Conservation (phyloP, 1,140 invertebrate species). For the Polypedilum pembai region DNA sequence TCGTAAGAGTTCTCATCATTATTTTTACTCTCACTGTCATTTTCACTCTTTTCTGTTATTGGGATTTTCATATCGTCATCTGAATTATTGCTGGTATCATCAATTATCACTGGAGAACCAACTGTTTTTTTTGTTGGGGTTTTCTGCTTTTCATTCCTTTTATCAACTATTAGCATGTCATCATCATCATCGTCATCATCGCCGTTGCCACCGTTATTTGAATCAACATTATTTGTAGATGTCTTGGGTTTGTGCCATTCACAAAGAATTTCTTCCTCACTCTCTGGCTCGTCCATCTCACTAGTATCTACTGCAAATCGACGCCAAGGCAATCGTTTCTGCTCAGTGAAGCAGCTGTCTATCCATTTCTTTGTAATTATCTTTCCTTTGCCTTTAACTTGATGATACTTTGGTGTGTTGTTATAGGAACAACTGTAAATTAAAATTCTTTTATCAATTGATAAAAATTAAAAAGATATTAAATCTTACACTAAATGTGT, state of each 20-base stretch:
- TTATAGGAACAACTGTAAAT: conserved; percentile 70
- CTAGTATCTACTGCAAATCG: conserved; percentile 51
- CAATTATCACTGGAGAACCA: not conserved
- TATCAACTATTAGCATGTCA: not conserved
- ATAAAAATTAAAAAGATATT: conserved; percentile 24
- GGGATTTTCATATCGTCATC: not conserved
- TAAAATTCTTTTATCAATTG: conserved; percentile 1
- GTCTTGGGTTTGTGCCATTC: conserved; percentile 34
- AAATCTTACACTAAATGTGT: conserved; percentile 73
- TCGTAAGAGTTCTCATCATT: not conserved
- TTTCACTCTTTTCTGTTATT: not conserved
- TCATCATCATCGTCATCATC: not conserved
- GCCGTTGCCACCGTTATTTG: not conserved
- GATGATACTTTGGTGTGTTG: conserved; percentile 79
- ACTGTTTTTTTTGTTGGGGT: not conserved
- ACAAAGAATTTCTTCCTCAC: conserved; percentile 48
- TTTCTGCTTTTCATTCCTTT: conserved; percentile 2
- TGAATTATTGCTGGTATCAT: not conserved
- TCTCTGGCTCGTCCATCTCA: conserved; percentile 44
- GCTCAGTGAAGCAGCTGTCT: conserved; percentile 54
- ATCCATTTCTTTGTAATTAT: conserved; percentile 74
- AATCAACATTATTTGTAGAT: not conserved
- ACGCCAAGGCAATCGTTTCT: conserved; percentile 64
- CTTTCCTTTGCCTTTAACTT: conserved; percentile 60
- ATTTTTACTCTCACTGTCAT: not conserved